Percentiles rank a stretch among this genome's conserved stretches.
Evolutionary conservation across 2,888 invertebrate species (phyloP).

Genomic region (Drosophila leonis): DNA sequence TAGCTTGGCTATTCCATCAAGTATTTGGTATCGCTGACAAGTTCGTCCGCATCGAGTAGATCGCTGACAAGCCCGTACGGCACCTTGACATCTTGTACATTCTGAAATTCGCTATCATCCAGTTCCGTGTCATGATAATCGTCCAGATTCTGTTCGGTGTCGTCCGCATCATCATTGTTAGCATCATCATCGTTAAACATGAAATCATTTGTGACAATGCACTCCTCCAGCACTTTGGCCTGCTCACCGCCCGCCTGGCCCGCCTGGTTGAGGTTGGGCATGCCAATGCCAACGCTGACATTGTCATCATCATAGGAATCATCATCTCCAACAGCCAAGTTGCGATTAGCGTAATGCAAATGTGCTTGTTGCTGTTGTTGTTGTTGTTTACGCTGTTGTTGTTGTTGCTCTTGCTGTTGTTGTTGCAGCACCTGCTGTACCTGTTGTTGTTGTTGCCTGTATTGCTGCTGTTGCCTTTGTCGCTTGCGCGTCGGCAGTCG

Average conservation of each 20-base stretch:
- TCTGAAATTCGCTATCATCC: conserved; percentile 58
- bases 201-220: conserved; percentile 76
- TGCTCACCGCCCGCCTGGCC: conserved; percentile 49
- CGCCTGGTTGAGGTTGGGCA: conserved; percentile 25
- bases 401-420: not conserved
- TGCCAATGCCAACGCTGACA: conserved; percentile 24
- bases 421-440: not conserved
- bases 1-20: conserved; percentile 60
- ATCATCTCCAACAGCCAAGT: conserved; percentile 10
- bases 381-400: not conserved
- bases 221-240: conserved; percentile 70
- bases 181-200: conserved; percentile 66
- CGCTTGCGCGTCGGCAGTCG: conserved; percentile 32
- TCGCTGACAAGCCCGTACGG: conserved; percentile 53
- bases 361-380: not conserved
- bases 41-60: conserved; percentile 57
- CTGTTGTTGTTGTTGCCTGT: not conserved
- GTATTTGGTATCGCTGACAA: conserved; percentile 62
- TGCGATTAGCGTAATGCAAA: not conserved
- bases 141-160: conserved; percentile 30
- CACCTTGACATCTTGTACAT: conserved; percentile 47
- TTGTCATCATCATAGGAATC: conserved; percentile 36
- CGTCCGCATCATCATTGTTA: conserved; percentile 48
- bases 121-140: conserved; percentile 46
- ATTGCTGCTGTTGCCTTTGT: conserved; percentile 16